A percentile compares a stretch with the other conserved stretches of the same genome.
Evolutionary conservation across 2,888 invertebrate species (phyloP).

Genomic region (Entomobrya proxima): DNA sequence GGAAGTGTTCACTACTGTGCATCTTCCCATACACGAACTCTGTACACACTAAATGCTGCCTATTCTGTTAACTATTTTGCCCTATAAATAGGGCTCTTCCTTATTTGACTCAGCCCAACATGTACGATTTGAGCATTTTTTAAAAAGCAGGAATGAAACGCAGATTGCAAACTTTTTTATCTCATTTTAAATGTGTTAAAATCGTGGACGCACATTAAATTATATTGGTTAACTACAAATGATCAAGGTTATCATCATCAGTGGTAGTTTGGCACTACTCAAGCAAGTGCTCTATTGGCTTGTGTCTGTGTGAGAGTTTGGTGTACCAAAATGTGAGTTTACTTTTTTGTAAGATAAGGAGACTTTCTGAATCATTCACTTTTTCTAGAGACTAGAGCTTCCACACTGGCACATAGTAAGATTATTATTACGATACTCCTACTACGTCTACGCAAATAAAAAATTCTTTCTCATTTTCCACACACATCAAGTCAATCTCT

Average conservation of each 20-base stretch:
- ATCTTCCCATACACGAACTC: background rate
- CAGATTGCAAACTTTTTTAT: background rate
- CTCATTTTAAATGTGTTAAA: background rate
- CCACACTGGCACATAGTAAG: background rate
- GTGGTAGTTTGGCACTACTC: background rate
- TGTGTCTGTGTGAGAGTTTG: background rate
- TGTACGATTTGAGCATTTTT: background rate
- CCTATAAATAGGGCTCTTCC: slow-evolving; percentile 20
- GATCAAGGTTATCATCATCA: slow-evolving; percentile 26
- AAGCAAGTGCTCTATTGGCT: background rate
- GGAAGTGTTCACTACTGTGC: background rate
- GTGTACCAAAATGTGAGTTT: slow-evolving; percentile 5
- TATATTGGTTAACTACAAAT: slow-evolving; percentile 5
- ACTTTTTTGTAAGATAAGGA: background rate
- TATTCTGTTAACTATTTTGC: background rate
- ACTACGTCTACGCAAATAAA: background rate
- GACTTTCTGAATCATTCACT: background rate
- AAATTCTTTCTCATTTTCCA: background rate
- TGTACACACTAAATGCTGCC: no score
- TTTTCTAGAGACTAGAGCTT: background rate
- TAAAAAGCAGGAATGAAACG: background rate
- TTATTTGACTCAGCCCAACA: background rate
- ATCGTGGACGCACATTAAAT: background rate
- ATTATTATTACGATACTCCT: background rate
- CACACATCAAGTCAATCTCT: background rate